Base-by-base conservation (phyloP, 2,797 vertebrate species). In the Scyliorhinus canicula region DNA sequence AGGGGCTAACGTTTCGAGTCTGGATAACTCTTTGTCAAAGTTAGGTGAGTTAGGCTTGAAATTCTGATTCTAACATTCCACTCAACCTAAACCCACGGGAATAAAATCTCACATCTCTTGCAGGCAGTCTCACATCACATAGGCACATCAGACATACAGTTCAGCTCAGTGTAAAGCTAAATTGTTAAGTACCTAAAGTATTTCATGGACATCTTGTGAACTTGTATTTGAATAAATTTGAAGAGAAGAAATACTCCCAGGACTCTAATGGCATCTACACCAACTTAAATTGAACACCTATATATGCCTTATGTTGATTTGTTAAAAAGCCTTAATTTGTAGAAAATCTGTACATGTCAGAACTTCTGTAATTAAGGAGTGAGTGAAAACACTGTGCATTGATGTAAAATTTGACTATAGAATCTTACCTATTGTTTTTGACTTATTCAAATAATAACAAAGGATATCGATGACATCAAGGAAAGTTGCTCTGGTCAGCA, bases 401-500 rank as follows among this genome's bases (percentile, higher is more conserved):
- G 28, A n/a, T 52, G 50, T 2, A 52, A 7, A 8, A 93, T 52
- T 93, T 71, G 65, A 31, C 50, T 35, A 28, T 74, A 94, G 74
- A 67, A 52, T 71, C 95, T 96, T 95, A 96, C 96, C 96, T 95
- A 95, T 96, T 95, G 95, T 96, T 82, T 95, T 95, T 52, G 95
- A 95, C 95, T 95, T 96, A 74, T 96, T 95, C 31, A 97, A 95
- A 95, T 97, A 96, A 96, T 95, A 96, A 96, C 97, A 98, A 95
- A 99, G 96, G 95, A 97, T 96, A 96, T 96, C 95, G 96, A 99
- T 95, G 95, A 99, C 96, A 95, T 99, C 98, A 95, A 99, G 96
- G 96, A 96, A 98, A 19, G 98, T 97, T 95, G 98, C 98, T 97
- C 98, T 98, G 95, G 98, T 99, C 96, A 99, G 98, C 95, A 98